These are phyloP conservation scores for Theropithecus gelada DNA, from an alignment of 2,113 vertebrate species.

Conservation along the genomic window DNA sequence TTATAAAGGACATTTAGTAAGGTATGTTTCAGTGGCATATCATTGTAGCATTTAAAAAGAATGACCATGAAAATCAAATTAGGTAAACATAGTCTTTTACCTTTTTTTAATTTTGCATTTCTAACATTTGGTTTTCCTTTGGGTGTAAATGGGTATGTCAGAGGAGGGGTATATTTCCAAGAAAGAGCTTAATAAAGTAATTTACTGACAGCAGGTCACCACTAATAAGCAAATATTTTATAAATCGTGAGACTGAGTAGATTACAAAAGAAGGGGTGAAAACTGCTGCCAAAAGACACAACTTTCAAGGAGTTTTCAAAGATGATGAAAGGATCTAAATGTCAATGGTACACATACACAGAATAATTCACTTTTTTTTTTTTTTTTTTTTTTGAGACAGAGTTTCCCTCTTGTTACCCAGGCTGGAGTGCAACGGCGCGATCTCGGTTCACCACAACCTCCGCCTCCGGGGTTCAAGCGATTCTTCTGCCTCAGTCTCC, in stretches of 20 bases:
- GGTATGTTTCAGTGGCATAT: background rate
- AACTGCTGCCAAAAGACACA: background rate
- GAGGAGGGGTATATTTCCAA: background rate
- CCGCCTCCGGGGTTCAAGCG: too few relatives aligned
- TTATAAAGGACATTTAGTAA: background rate
- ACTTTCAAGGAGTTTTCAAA: background rate
- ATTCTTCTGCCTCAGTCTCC: too few relatives aligned
- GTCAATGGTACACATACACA: background rate
- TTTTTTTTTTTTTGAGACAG: too few relatives aligned
- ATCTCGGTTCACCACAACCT: too few relatives aligned
- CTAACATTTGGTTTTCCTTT: conserved; percentile 6
- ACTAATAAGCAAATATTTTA: conserved; percentile 41
- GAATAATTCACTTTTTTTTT: background rate
- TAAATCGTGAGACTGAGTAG: conserved; percentile 15
- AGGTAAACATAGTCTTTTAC: background rate
- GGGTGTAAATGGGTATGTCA: background rate
- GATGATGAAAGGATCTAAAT: conserved; percentile 15
- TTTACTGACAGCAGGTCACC: conserved; percentile 30
- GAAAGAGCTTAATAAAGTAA: conserved; percentile 32
- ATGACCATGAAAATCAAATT: background rate
- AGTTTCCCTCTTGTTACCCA: too few relatives aligned
- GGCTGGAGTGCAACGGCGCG: too few relatives aligned
- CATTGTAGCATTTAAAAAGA: conserved; percentile 29
- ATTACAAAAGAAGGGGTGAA: background rate
- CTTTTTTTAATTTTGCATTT: background rate